Base-by-base conservation (phyloP, 2,888 invertebrate species). In the Furcula furcula region DNA sequence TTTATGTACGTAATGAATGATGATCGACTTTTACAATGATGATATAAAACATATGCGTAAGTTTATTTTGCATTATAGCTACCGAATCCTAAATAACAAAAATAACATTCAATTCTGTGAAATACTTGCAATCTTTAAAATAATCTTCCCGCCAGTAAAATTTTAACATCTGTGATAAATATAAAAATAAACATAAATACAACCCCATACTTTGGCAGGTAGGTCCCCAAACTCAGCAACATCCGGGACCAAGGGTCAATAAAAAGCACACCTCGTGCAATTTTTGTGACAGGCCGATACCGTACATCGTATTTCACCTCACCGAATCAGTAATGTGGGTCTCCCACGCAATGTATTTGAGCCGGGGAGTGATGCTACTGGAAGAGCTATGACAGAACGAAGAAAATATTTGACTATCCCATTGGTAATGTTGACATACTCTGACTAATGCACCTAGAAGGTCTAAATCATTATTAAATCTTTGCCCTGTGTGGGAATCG, bases 281-380 rank as follows among this genome's bases (percentile, higher is more conserved):
- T 74, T 76, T 74, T 67, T 77, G 74, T 71, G 73, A 71, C 71
- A 71, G 60, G 66, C 69, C 71, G 78, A 75, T 75, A 70, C 68
- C 57, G 62, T 55, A 48, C 50, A 63, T 53, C 65, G 73, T 78
- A 74, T 76, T 75, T 77, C 60, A 76, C 76, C 57, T 57, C 63
- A 53, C 48, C 63, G 70, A 62, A 67, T 71, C 61, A 67, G 64
- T 79, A 78, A 81, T 79, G 76, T 67, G 64, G 48, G 55, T 64
- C 56, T 64, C 66, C 71, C 73, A 65, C 62, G 74, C 66, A 58
- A 68, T 61, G 48, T 44, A n/a, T 3, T 4, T 4, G 4, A 1
- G 14, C 13, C 26, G 19, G 12, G 10, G 6, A 9, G n/a, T 2
- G 9, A 10, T 7, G 12, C 9, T 23, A 28, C 29, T 14, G 29